Evolutionary conservation across 2,797 vertebrate genomes (phyloP).

Genomic region (Lophotriccus pileatus): DNA sequence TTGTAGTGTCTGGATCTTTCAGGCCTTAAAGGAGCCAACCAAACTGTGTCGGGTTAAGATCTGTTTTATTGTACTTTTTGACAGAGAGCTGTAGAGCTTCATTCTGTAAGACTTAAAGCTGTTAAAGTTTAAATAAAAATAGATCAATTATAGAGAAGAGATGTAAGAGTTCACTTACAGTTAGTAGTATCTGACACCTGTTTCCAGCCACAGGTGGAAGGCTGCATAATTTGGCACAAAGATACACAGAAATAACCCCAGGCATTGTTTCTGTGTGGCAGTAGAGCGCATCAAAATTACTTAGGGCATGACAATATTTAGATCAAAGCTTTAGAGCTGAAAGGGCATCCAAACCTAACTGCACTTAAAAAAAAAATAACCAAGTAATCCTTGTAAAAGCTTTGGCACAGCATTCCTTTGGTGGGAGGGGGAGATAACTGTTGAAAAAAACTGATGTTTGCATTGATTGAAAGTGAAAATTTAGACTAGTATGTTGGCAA

Average conservation of each 20-base stretch:
- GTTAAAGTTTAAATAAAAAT: not conserved
- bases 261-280: not conserved
- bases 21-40: not conserved
- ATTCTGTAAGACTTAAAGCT: not conserved
- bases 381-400: not conserved
- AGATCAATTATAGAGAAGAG: not conserved
- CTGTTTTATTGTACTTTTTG: not conserved
- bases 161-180: not conserved
- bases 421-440: not conserved
- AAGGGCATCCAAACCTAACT: not conserved
- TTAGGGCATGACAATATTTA: not conserved
- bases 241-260: not conserved
- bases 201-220: not conserved
- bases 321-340: constrained; percentile 26
- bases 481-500: not conserved
- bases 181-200: not conserved
- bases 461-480: not conserved
- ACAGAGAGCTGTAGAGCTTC: not conserved
- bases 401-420: not conserved
- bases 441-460: not conserved
- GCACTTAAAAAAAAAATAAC: not conserved
- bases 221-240: not conserved
- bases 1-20: not conserved
- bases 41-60: not conserved
- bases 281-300: not conserved